Evolutionary conservation across 2,113 vertebrate species (phyloP).

Genomic region (Capreolus pygargus): DNA sequence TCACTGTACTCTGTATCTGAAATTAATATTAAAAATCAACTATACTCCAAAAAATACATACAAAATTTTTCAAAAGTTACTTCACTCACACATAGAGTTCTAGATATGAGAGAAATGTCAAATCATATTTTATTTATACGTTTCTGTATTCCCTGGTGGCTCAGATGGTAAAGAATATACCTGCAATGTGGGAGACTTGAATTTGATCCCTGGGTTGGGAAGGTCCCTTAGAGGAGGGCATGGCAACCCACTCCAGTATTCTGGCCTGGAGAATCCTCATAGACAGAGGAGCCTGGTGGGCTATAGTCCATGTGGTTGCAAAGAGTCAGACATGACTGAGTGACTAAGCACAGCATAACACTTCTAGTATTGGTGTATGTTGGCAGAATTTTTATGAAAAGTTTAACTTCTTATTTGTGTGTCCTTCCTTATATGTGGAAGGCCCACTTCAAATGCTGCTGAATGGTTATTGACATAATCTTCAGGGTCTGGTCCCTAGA

Average conservation of each 20-base stretch:
- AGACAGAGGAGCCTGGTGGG: neutral
- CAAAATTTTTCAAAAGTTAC: neutral
- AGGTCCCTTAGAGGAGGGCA: neutral
- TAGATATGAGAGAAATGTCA: neutral
- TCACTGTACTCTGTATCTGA: neutral
- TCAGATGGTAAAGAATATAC: neutral
- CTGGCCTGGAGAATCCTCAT: neutral
- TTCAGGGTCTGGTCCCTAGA: neutral
- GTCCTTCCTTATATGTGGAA: neutral
- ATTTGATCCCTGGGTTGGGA: neutral
- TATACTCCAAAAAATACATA: neutral
- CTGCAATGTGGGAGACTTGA: neutral
- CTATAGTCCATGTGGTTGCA: neutral
- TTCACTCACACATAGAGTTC: slow-evolving; percentile 1
- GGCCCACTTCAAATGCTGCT: neutral
- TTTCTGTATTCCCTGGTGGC: neutral
- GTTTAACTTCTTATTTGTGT: neutral
- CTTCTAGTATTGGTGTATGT: neutral
- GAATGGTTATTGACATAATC: neutral
- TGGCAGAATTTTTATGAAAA: neutral
- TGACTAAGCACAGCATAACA: neutral
- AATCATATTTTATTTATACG: neutral
- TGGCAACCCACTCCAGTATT: neutral
- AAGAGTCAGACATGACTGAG: neutral
- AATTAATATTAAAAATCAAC: neutral